These are phyloP conservation scores for Venustoraphidia nigricollis DNA, from an alignment of 2,888 invertebrate genomes.

Conservation along the genomic window DNA sequence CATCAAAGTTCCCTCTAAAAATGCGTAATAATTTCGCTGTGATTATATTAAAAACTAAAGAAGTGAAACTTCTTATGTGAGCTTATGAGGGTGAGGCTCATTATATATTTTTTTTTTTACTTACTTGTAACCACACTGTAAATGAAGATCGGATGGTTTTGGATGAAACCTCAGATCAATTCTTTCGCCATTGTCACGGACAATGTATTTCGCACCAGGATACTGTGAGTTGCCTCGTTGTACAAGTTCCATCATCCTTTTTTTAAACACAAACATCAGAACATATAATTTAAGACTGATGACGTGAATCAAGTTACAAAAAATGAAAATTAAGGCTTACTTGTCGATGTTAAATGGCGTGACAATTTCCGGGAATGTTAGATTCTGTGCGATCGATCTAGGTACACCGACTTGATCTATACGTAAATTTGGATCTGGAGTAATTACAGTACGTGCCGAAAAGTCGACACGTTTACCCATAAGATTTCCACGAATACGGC, in stretches of 20 bases:
- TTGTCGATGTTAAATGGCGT: constrained; percentile 99
- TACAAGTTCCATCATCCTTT: constrained; percentile 72
- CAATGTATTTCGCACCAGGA: constrained; percentile 98
- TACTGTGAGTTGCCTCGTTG: constrained; percentile 95
- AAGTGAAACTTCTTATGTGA: too few species aligned
- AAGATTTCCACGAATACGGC: constrained; percentile 94
- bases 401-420: constrained; percentile 98
- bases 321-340: constrained; percentile 24
- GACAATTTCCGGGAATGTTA: constrained; percentile 98
- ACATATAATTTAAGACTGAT: neutral
- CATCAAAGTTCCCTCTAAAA: too few species aligned
- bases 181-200: constrained; percentile 95
- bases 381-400: constrained; percentile 92
- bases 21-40: too few species aligned
- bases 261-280: constrained; percentile 24
- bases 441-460: constrained; percentile 96
- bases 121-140: constrained; percentile 81
- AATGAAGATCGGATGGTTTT: constrained; percentile 88
- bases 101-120: too few species aligned
- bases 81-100: too few species aligned
- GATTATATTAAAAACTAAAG: too few species aligned
- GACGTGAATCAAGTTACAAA: too few species aligned
- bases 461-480: constrained; percentile 99
- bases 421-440: constrained; percentile 86
- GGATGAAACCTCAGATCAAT: constrained; percentile 98